A percentile compares a stretch with the other conserved stretches of the same genome.
Evolutionary conservation across 2,113 vertebrate species (phyloP).

Genomic region (Clarias batrachus): DNA sequence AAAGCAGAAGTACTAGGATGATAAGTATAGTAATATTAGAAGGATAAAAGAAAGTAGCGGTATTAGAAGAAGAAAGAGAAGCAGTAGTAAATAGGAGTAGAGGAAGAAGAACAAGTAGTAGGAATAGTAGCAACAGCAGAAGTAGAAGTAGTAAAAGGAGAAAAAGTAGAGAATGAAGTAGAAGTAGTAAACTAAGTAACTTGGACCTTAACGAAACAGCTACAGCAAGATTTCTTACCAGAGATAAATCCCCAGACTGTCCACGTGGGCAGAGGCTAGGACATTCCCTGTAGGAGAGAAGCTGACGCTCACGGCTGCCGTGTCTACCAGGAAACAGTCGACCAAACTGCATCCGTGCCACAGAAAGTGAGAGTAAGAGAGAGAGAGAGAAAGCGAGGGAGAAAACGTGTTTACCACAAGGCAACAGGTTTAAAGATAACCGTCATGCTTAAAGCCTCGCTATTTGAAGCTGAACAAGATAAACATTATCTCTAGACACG

Average conservation of each 20-base stretch:
- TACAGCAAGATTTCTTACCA: constrained; percentile 77
- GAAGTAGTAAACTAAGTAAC: neutral
- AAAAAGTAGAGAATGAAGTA: neutral
- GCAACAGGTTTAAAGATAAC: constrained; percentile 2
- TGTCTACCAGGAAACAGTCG: constrained; percentile 89
- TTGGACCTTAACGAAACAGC: neutral
- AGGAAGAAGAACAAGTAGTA: neutral
- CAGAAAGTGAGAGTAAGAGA: constrained; percentile 26
- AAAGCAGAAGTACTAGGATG: neutral
- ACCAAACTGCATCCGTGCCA: constrained; percentile 75
- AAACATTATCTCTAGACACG: constrained; percentile 33
- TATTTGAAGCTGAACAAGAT: constrained; percentile 16
- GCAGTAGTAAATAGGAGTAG: neutral
- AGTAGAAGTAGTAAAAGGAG: neutral
- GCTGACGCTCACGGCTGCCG: constrained; percentile 82
- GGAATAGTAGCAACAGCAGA: neutral
- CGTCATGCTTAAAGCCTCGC: constrained; percentile 2
- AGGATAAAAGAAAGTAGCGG: no score
- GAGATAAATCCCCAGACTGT: constrained; percentile 89
- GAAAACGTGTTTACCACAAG: constrained; percentile 25
- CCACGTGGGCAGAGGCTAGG: constrained; percentile 87
- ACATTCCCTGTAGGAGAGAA: constrained; percentile 96
- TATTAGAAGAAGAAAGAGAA: neutral
- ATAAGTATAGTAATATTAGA: neutral
- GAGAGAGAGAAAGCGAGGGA: neutral